phyloP scores from a whole-genome alignment of 1,140 invertebrate species.

The Hylaeus anthracinus region DNA sequence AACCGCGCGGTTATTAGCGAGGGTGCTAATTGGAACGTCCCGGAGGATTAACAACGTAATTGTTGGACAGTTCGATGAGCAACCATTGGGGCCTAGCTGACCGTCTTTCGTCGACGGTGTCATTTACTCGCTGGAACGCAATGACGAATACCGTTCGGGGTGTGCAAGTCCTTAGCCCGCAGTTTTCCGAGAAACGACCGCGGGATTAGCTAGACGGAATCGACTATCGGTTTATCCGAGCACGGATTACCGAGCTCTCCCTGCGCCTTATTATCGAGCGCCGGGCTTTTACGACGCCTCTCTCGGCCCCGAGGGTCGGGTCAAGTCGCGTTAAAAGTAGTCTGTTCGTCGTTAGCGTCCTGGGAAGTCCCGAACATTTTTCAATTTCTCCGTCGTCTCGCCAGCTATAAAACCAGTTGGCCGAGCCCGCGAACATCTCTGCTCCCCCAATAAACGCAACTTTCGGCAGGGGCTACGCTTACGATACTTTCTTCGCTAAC shows the following conservation, averaged over 20 bases:
- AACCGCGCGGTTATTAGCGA: not conserved
- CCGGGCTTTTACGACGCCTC: conserved; percentile 8
- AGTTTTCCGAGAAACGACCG: not conserved
- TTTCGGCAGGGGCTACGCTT: not conserved
- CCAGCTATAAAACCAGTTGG: conserved; percentile 1
- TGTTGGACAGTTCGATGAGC: conserved; percentile 6
- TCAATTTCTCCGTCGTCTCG: conserved; percentile 3
- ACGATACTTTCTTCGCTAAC: not conserved
- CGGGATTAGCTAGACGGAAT: conserved; percentile 9
- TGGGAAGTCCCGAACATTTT: not conserved
- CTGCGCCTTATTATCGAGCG: conserved; percentile 18
- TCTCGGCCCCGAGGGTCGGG: not conserved
- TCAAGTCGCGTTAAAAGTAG: conserved; percentile 11
- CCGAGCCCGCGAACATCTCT: not conserved
- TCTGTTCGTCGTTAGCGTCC: conserved; percentile 12
- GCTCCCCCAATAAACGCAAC: not conserved
- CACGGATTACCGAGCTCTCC: conserved; percentile 7
- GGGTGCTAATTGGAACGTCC: not conserved
- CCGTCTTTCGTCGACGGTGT: not conserved
- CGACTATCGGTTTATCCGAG: conserved; percentile 19
- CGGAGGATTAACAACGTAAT: not conserved
- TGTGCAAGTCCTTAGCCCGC: not conserved
- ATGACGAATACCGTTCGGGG: not conserved
- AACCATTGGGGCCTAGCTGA: not conserved
- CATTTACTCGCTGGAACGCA: not conserved